phyloP scores from a whole-genome alignment of 2,888 invertebrate genomes.

The Chirona hameri region DNA sequence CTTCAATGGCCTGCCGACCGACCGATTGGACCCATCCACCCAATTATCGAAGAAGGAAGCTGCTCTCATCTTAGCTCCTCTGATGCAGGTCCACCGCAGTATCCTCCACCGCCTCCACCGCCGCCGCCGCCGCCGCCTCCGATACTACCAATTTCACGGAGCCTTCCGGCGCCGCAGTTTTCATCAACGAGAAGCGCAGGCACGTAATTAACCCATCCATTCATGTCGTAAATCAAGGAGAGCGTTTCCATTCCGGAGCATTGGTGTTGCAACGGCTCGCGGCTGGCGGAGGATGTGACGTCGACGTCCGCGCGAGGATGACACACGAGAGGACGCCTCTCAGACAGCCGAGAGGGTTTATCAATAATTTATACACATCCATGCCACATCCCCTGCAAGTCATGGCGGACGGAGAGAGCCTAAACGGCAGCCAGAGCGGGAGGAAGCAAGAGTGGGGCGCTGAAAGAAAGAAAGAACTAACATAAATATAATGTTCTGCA shows the following conservation, averaged over 20 bases:
- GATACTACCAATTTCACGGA: background rate
- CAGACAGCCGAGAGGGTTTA: background rate
- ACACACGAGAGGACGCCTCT: background rate
- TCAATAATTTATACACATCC: background rate
- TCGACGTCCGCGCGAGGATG: background rate
- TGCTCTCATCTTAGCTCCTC: background rate
- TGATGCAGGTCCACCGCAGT: background rate
- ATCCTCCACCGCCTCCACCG: background rate
- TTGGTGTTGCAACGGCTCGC: background rate
- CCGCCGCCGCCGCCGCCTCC: background rate
- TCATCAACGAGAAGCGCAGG: background rate
- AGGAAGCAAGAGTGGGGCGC: too few species aligned
- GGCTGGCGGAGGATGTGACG: background rate
- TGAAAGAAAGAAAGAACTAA: too few species aligned
- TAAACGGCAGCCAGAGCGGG: too few species aligned
- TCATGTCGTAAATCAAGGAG: background rate
- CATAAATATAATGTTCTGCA: too few species aligned
- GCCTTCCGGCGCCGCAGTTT: background rate
- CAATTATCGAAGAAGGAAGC: background rate
- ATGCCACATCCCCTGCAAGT: background rate
- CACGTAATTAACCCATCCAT: conserved; percentile 11
- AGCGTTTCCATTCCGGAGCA: background rate
- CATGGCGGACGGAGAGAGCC: too few species aligned
- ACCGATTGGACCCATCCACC: too few species aligned
- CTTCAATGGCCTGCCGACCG: too few species aligned